These are phyloP conservation scores for Cercopithecus neglectus DNA, from an alignment of 2,797 vertebrate species.

Conservation along the genomic window DNA sequence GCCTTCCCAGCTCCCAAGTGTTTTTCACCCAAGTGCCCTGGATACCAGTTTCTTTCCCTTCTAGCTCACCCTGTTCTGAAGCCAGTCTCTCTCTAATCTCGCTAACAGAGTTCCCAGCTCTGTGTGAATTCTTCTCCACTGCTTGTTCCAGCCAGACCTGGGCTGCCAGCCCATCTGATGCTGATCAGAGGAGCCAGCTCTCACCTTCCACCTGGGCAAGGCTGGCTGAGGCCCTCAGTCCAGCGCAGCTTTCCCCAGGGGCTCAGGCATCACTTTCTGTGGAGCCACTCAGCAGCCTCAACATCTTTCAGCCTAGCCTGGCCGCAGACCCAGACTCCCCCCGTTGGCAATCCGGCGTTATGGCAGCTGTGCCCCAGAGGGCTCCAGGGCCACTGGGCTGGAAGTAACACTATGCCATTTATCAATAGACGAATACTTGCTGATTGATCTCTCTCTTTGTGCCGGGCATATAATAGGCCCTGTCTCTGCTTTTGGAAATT, in stretches of 20 bases:
- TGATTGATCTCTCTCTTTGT: neutral
- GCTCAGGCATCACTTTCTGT: neutral
- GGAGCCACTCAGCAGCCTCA: neutral
- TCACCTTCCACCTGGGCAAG: neutral
- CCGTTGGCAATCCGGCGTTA: neutral
- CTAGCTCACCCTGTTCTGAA: neutral
- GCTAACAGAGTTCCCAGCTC: neutral
- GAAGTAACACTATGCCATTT: neutral
- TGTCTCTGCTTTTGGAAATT: neutral
- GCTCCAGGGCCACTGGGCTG: fast-evolving
- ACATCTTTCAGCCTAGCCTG: neutral
- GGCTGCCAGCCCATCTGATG: neutral
- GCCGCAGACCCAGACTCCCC: neutral
- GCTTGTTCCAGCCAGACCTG: neutral
- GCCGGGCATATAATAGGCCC: neutral
- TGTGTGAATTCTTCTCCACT: neutral
- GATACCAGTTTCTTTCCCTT: neutral
- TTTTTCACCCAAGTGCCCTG: neutral
- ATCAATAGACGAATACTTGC: neutral
- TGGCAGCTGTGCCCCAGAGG: neutral
- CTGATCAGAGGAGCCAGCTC: neutral
- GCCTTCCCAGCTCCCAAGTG: neutral
- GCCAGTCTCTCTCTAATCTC: neutral
- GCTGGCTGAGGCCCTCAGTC: neutral
- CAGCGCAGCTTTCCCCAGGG: neutral